Evolutionary conservation across 2,888 invertebrate genomes (phyloP).

Genomic region (Drosophila peninsularis): DNA sequence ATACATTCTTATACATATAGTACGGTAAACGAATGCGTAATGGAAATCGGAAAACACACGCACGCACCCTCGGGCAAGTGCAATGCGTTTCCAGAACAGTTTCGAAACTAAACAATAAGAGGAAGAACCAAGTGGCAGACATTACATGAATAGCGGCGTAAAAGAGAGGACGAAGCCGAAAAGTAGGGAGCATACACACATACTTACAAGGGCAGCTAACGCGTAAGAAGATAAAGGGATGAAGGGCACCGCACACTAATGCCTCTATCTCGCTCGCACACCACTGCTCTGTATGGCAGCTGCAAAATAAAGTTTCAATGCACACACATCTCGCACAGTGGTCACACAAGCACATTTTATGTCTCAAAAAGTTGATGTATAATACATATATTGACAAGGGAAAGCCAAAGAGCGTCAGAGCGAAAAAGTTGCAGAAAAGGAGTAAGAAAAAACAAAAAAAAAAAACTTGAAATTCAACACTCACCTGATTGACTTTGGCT

Average conservation of each 20-base stretch:
- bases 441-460: slow-evolving; percentile 10
- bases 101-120: slow-evolving; percentile 15
- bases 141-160: slow-evolving; percentile 6
- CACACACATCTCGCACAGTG: slow-evolving; percentile 37
- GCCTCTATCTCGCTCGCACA: slow-evolving; percentile 11
- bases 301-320: slow-evolving; percentile 44
- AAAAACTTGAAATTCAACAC: slow-evolving; percentile 59
- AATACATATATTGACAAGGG: slow-evolving; percentile 21
- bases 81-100: slow-evolving; percentile 43
- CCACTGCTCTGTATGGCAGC: slow-evolving; percentile 32
- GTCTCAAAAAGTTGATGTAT: slow-evolving; percentile 1
- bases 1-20: slow-evolving; percentile 14
- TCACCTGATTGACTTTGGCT: slow-evolving; percentile 80
- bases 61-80: slow-evolving; percentile 40
- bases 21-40: slow-evolving; percentile 12
- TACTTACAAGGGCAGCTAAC: slow-evolving; percentile 10
- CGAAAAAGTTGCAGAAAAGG: slow-evolving; percentile 18
- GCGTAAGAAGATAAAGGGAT: slow-evolving; percentile 46
- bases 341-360: slow-evolving; percentile 8
- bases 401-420: slow-evolving; percentile 35
- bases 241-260: slow-evolving; percentile 30
- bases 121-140: slow-evolving; percentile 13
- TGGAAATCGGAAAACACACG: slow-evolving; percentile 12
- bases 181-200: not conserved
- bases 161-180: slow-evolving; percentile 7